A percentile compares a stretch with the other conserved stretches of the same genome.
Conservation (phyloP, 2,113 vertebrate genomes). For the Geococcyx californianus region DNA sequence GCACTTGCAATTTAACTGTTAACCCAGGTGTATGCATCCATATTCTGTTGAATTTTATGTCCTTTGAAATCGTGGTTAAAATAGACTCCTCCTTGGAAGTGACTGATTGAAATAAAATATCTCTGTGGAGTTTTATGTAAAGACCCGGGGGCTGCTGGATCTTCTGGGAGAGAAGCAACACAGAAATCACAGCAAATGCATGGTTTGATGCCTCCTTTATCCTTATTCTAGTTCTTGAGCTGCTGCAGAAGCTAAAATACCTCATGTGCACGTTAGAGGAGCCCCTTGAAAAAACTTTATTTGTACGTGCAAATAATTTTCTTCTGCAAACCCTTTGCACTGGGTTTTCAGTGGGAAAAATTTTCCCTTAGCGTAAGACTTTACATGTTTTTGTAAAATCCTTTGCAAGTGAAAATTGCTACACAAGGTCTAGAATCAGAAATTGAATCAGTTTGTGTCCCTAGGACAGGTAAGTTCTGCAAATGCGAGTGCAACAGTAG, state of each 20-base stretch:
- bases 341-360: background rate
- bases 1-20: background rate
- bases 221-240: background rate
- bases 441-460: background rate
- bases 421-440: background rate
- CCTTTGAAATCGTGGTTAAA: background rate
- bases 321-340: background rate
- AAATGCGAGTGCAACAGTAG: background rate
- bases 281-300: background rate
- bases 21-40: background rate
- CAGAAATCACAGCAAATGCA: background rate
- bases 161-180: background rate
- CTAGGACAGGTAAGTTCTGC: background rate
- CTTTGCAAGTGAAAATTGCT: background rate
- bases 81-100: background rate
- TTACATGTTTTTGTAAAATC: background rate
- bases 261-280: background rate
- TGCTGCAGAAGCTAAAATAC: background rate
- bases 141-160: background rate
- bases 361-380: background rate
- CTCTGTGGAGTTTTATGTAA: background rate
- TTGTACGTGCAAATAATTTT: background rate
- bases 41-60: background rate
- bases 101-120: background rate
- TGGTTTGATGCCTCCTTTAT: background rate